Conservation (phyloP, 2,888 invertebrate genomes). For the Homarus gammarus region DNA sequence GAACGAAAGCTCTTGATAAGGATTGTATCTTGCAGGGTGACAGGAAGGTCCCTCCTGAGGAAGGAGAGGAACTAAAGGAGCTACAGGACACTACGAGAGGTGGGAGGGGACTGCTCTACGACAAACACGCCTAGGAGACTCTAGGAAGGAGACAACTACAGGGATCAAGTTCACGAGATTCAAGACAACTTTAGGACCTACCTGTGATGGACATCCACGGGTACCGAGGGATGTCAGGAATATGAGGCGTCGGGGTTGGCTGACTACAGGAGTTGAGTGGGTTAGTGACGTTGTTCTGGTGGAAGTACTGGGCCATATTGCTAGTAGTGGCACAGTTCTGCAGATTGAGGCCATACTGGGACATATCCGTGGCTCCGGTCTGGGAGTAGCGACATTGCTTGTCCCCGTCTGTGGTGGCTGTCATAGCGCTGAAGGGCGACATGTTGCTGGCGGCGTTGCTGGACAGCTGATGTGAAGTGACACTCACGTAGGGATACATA, state of each 20-base stretch:
- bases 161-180: not conserved
- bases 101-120: not conserved
- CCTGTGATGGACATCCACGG: slow-evolving; percentile 98
- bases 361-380: slow-evolving; percentile 75
- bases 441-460: slow-evolving; percentile 74
- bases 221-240: slow-evolving; percentile 86
- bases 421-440: slow-evolving; percentile 76
- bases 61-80: not conserved
- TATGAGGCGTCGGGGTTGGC: slow-evolving; percentile 74
- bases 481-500: slow-evolving; percentile 76
- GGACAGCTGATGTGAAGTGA: slow-evolving; percentile 76
- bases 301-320: slow-evolving; percentile 76
- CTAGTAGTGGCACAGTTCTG: slow-evolving; percentile 76
- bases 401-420: slow-evolving; percentile 72
- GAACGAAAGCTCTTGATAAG: slow-evolving; percentile 16
- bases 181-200: slow-evolving; percentile 79
- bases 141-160: slow-evolving; percentile 8
- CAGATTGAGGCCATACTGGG: slow-evolving; percentile 75
- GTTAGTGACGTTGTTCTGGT: slow-evolving; percentile 75
- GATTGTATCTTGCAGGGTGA: slow-evolving; percentile 2
- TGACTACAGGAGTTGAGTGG: slow-evolving; percentile 76
- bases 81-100: not conserved
- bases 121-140: not conserved
- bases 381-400: slow-evolving; percentile 76
- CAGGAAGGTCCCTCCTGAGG: not conserved